Base-by-base conservation (phyloP, 2,888 invertebrate genomes). In the Nomada goodeniana region DNA sequence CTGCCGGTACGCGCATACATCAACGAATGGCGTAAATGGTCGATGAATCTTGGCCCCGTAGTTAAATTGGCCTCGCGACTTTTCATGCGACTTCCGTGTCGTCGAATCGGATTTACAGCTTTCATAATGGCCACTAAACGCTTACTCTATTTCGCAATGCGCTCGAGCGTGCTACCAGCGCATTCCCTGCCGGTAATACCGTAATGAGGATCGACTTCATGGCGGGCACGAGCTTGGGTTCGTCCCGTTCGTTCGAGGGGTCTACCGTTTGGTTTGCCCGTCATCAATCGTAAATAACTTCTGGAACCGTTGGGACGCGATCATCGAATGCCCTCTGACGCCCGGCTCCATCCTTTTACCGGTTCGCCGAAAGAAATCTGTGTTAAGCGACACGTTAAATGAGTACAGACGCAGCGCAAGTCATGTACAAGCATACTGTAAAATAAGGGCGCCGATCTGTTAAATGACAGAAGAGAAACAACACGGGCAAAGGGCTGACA, bases 81-180 rank as follows among this genome's bases (percentile, higher is more conserved):
- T 80, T 71, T 80, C 73, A 26, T 55, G 1, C 53, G 69, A 70
- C 83, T 83, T 80, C 80, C 80, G 76, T 76, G 67, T 83, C 80
- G 83, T 65, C 73, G 80, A 74, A 60, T 85, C 80, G 69, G 80
- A 82, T 84, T 88, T 80, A 75, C 84, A 69, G 85, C 82, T 82
- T 72, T 75, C 80, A 82, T 87, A 87, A 88, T 82, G 80, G 86
- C 72, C 77, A 84, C 84, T 88, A 85, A 88, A 86, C 87, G 81
- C 80, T 69, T n/a, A 52, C 78, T 71, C 83, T 84, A 79, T 87
- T 86, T 83, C 71, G 76, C 70, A 70, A 81, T 74, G 79, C 80
- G 68, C 69, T 74, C 80, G 76, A 84, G 69, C 84, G 80, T 83
- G 78, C 57, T 68, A 71, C 60, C 59, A 47, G 64, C n/a, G 26